Evolutionary conservation across 2,888 invertebrate genomes (phyloP), one percentile per base, ranked within the genome.

Genomic region (Diadromus collaris): DNA sequence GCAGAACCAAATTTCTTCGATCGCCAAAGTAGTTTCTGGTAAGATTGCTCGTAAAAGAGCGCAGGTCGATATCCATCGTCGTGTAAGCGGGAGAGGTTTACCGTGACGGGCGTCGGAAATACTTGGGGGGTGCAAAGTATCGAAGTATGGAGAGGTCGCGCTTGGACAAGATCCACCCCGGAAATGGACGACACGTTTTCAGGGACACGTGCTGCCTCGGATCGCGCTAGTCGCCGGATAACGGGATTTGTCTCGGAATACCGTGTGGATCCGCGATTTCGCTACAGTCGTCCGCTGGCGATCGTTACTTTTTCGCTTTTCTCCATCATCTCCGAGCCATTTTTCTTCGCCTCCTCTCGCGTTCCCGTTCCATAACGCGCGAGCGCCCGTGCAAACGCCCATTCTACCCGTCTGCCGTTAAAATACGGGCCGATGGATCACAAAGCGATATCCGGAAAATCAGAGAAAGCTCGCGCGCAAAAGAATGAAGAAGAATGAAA

Each of bases 181-280:
- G 80, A 83, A 83, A 81, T 82, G 73, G 81, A 82, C 73, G 78
- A 77, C 38, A 41, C 60, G 76, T 77, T 64, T 71, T 56, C 58
- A 60, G 64, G 70, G 78, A 79, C 79, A 79, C 76, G 80, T 65
- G 74, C 61, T 74, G 38, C 51, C 16, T 56, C 38, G 21, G 21
- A 2, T 54, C 29, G 41, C 60, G 60, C 10, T 56, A 41, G 63
- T 56, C 64, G 10, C 48, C 51, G 76, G 80, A 82, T 82, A 80
- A 80, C 80, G 74, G 82, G 82, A 82, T 82, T 82, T 76, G 76
- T 80, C 77, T 69, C 51, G 71, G 67, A 80, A 82, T 82, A 79
- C 82, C 72, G 58, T 64, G 80, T 75, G 74, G 78, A 78, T 79
- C 69, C 69, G 32, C 58, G 60, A 44, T 60, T 24, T 16, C 56